phyloP scores from a whole-genome alignment of 2,797 vertebrate species.

The Todus mexicanus region DNA sequence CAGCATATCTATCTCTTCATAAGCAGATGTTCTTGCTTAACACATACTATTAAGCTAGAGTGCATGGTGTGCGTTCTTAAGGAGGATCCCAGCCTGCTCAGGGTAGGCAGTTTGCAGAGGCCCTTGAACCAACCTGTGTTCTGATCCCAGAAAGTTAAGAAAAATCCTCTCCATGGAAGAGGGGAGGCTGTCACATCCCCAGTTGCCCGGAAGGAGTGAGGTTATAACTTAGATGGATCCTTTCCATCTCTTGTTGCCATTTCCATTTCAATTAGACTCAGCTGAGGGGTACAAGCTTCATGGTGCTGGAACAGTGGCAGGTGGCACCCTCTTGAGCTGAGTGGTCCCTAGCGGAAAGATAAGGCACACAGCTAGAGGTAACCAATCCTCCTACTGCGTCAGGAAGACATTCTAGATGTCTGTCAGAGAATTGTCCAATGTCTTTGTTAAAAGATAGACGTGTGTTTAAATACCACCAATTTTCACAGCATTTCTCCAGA shows the following conservation, averaged over 20 bases:
- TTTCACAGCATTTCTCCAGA: background rate
- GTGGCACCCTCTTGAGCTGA: background rate
- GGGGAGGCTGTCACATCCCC: background rate
- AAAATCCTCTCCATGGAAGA: background rate
- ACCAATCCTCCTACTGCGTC: background rate
- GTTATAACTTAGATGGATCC: too few species aligned
- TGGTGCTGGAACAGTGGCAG: background rate
- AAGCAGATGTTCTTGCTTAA: constrained; percentile 65
- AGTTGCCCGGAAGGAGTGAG: background rate
- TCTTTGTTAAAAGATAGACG: background rate
- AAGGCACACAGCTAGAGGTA: background rate
- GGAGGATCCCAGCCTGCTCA: background rate
- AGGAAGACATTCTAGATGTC: background rate
- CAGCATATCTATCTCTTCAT: constrained; percentile 58
- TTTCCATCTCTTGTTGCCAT: background rate
- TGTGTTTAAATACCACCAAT: rapidly evolving
- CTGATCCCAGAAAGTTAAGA: background rate
- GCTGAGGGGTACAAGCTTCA: background rate
- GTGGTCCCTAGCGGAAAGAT: background rate
- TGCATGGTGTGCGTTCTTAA: background rate
- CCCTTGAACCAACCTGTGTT: background rate
- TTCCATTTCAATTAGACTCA: background rate
- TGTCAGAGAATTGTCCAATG: background rate
- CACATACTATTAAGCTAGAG: constrained; percentile 35
- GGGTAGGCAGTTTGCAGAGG: background rate